Evolutionary conservation across 2,113 vertebrate species (phyloP), one percentile per base, ranked within the genome.

Genomic region (Ceratotherium simum): DNA sequence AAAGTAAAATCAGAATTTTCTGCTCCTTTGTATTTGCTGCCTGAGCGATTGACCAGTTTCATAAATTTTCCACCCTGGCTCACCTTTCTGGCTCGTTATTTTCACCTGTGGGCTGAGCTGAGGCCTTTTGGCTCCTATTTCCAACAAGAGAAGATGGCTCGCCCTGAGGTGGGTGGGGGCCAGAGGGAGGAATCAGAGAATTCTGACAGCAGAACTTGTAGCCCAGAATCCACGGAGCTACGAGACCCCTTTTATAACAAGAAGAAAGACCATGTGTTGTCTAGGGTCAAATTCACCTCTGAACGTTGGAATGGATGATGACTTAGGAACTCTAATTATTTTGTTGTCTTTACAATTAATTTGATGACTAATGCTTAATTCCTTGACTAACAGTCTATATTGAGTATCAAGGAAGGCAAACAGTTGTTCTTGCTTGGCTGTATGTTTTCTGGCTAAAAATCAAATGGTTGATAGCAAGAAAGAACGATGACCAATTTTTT

Each of bases 391-490:
- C 8, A 95, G 70, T 81, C 84, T 67, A 54, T n/a, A 58, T 2
- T 70, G 65, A 84, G 6, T 70, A 60, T 60, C 90, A 95, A 83
- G 5, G 36, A 95, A 94, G 33, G 79, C 51, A 90, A 87, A 83
- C 8, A 46, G 42, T 83, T 78, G 42, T 79, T 81, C 60, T 92
- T 58, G 42, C 73, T 95, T 96, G 62, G 42, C 58, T 73, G 46
- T 79, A 39, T 76, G 39, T 94, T 91, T 98, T 82, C 73, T 96
- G 80, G 73, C 89, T 78, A 87, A 95, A 97, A 95, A 87, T 95
- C 76, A 94, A 95, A 96, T 93, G 25, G 54, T 75, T 96, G 54
- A 62, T 46, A 95, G 48, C 39, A 91, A 97, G 94, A 82, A 91
- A 90, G 13, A 79, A 70, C 2, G 83, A 29, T 82, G 54, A 91